Percentiles rank a stretch among this genome's conserved stretches.
Evolutionary conservation across 2,888 invertebrate species (phyloP).

Genomic region (Cephus pulcher): DNA sequence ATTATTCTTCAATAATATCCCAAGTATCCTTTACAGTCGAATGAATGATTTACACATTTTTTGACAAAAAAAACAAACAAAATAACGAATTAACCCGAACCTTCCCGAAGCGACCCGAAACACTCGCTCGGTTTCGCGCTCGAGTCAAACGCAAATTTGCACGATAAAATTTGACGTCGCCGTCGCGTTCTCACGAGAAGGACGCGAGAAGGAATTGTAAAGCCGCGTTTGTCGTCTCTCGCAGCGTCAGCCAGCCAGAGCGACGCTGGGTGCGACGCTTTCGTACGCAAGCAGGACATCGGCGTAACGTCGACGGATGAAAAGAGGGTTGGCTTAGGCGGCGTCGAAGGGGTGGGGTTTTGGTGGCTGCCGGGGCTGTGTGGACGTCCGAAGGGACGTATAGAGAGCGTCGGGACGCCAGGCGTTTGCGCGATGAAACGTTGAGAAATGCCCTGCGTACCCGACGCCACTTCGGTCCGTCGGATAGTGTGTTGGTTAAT

Average conservation of each 20-base stretch:
- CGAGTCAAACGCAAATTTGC: not conserved
- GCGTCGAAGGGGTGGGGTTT: conserved; percentile 28
- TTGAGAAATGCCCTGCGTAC: not conserved
- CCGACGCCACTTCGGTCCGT: not conserved
- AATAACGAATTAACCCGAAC: not conserved
- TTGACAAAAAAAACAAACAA: not conserved
- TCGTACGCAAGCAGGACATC: not conserved
- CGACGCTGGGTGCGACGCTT: not conserved
- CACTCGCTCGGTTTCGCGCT: not conserved
- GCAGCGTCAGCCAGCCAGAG: conserved; percentile 7
- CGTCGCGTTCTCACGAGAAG: not conserved
- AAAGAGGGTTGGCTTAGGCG: conserved; percentile 44
- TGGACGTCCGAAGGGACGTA: conserved; percentile 23
- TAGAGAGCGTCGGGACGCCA: conserved; percentile 45
- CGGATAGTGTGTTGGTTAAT: not conserved
- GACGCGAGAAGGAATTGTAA: not conserved
- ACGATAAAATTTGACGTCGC: not conserved
- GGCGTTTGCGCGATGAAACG: conserved; percentile 46
- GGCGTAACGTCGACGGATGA: conserved; percentile 44
- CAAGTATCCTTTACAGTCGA: not conserved
- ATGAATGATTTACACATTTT: not conserved
- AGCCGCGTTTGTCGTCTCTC: conserved; percentile 4
- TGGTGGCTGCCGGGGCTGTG: conserved; percentile 26
- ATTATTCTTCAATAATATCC: not conserved
- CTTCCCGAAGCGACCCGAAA: not conserved